Conservation (phyloP, 2,888 invertebrate genomes). For the Napeogenes sylphis region DNA sequence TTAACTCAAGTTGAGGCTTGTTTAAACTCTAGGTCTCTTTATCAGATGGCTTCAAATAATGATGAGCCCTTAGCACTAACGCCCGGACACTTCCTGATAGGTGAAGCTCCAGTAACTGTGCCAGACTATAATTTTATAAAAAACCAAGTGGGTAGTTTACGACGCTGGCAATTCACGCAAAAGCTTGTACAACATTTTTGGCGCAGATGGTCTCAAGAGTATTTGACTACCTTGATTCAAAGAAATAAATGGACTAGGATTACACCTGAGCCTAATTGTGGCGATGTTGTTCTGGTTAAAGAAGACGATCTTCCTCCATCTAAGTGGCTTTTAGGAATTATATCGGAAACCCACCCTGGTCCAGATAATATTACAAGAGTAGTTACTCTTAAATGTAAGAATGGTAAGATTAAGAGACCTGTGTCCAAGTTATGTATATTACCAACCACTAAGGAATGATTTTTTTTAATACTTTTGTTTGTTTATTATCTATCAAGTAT, state of each 20-base stretch:
- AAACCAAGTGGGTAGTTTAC: neutral
- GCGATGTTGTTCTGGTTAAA: slow-evolving; percentile 15
- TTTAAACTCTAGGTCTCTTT: slow-evolving; percentile 13
- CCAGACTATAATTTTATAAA: neutral
- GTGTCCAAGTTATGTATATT: slow-evolving; percentile 17
- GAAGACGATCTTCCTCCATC: slow-evolving; percentile 18
- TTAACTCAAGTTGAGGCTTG: slow-evolving; percentile 16
- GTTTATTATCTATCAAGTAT: too few species aligned
- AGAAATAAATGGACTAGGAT: slow-evolving; percentile 7
- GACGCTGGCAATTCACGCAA: slow-evolving; percentile 3
- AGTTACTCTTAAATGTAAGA: slow-evolving; percentile 11
- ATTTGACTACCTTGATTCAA: slow-evolving; percentile 11
- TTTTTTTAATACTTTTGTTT: neutral
- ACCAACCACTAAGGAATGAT: slow-evolving; percentile 1
- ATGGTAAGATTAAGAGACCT: slow-evolving; percentile 11
- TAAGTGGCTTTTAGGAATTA: slow-evolving; percentile 20
- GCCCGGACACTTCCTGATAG: slow-evolving; percentile 9
- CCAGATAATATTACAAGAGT: slow-evolving; percentile 17
- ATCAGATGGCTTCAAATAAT: slow-evolving; percentile 1
- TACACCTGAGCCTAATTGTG: slow-evolving; percentile 11
- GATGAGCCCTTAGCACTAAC: neutral
- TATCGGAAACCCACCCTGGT: slow-evolving; percentile 18
- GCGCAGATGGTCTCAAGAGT: slow-evolving; percentile 12
- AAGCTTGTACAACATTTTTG: slow-evolving; percentile 6
- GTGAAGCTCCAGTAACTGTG: slow-evolving; percentile 9